phyloP scores from a whole-genome alignment of 2,113 vertebrate species.

The Toxostoma redivivum region DNA sequence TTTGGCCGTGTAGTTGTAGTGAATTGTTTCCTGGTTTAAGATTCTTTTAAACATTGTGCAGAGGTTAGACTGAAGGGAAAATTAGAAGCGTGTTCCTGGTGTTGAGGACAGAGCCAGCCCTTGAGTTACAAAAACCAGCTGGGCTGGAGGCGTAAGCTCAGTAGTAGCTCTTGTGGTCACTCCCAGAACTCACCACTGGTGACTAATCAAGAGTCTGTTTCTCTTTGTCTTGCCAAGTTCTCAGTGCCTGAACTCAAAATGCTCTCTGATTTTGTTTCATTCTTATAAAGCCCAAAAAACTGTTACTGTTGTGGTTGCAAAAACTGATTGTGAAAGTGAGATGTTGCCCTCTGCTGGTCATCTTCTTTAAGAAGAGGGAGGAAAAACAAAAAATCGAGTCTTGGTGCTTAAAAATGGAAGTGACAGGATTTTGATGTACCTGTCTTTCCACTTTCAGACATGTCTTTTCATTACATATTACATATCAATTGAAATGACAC shows the following conservation, averaged over 20 bases:
- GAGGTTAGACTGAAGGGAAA: not conserved
- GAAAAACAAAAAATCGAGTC: not conserved
- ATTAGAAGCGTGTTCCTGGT: not conserved
- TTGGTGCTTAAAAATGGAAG: not conserved
- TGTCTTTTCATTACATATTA: not conserved
- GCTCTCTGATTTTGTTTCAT: not conserved
- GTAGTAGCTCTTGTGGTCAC: not conserved
- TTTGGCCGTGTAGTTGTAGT: not conserved
- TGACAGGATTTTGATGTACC: not conserved
- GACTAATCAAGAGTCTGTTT: not conserved
- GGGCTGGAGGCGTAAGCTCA: not conserved
- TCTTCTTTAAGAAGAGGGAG: not conserved
- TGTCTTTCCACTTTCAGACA: not conserved
- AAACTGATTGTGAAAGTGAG: not conserved
- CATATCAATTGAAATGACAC: not conserved
- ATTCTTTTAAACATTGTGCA: not conserved
- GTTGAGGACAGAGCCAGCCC: not conserved
- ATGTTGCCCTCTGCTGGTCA: slow-evolving; percentile 61
- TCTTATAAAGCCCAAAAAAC: not conserved
- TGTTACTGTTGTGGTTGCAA: not conserved
- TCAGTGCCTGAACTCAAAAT: not conserved
- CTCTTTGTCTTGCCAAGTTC: not conserved
- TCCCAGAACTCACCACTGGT: not conserved
- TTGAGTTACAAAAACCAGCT: not conserved
- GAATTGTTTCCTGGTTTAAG: not conserved